These are phyloP conservation scores for Sminthurinus signatus DNA, from an alignment of 1,140 invertebrate species.

Conservation along the genomic window DNA sequence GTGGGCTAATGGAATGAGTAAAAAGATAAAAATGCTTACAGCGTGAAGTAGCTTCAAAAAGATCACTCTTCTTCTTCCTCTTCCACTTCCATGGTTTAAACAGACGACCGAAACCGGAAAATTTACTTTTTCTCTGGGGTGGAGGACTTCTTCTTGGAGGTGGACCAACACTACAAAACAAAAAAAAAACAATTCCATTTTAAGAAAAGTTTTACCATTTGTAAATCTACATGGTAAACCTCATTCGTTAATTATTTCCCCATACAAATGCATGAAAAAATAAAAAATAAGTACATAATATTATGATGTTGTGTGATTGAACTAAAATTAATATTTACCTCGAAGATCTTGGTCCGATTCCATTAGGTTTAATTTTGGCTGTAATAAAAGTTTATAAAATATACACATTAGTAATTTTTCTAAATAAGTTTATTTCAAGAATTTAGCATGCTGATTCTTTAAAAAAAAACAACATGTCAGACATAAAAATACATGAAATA, in stretches of 20 bases:
- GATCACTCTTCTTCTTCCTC: conserved; percentile 96
- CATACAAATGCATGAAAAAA: too few relatives aligned
- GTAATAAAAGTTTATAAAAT: too few relatives aligned
- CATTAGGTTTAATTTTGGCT: conserved; percentile 82
- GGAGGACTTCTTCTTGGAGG: conserved; percentile 50
- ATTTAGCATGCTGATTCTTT: not conserved
- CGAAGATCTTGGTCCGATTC: conserved; percentile 75
- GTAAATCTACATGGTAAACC: too few relatives aligned
- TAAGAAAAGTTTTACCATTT: too few relatives aligned
- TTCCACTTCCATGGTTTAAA: conserved; percentile 99
- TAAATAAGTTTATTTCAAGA: too few relatives aligned
- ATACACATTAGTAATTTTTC: too few relatives aligned
- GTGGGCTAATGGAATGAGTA: too few relatives aligned
- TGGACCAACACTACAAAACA: conserved; percentile 60
- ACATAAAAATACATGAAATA: not conserved
- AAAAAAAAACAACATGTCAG: not conserved
- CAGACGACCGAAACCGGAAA: conserved; percentile 84
- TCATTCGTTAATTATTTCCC: too few relatives aligned
- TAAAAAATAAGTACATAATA: too few relatives aligned
- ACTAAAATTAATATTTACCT: too few relatives aligned
- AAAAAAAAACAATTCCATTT: too few relatives aligned
- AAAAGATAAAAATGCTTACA: conserved; percentile 58
- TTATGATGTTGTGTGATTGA: too few relatives aligned
- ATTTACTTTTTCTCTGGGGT: conserved; percentile 82
- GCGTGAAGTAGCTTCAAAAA: conserved; percentile 90